A percentile compares a stretch with the other conserved stretches of the same genome.
phyloP scores from a whole-genome alignment of 2,797 vertebrate species.

The Trachops cirrhosus region DNA sequence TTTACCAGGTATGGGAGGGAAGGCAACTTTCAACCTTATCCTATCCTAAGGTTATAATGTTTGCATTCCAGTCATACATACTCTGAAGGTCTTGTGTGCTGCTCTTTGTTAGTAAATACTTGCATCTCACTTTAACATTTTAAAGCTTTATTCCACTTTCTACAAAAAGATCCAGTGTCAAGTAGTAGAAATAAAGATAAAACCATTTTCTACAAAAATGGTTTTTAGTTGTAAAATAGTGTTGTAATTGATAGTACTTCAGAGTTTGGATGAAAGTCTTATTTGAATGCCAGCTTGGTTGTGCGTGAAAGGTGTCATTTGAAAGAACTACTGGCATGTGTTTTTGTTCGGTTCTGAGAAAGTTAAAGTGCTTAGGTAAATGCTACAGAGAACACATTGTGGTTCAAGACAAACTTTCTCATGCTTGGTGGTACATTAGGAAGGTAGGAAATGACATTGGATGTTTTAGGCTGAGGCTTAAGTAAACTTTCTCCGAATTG shows the following conservation, averaged over 20 bases:
- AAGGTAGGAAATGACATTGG: not conserved
- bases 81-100: not conserved
- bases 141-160: not conserved
- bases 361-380: not conserved
- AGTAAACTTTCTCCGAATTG: not conserved
- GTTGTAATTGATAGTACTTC: not conserved
- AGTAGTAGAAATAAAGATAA: not conserved
- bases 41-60: not conserved
- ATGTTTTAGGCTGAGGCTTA: not conserved
- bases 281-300: not conserved
- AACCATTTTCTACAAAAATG: not conserved
- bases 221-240: not conserved
- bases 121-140: not conserved
- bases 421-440: not conserved
- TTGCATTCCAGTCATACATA: not conserved
- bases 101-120: not conserved
- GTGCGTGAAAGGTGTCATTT: not conserved
- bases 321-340: not conserved
- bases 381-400: not conserved
- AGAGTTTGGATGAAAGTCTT: not conserved
- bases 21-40: not conserved
- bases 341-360: conserved; percentile 11
- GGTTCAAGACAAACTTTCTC: not conserved
- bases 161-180: not conserved
- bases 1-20: not conserved